Evolutionary conservation across 64 coral and sea anemone species (phyloP), one percentile per base, ranked within the genome.

Genomic region (Montipora cactus): DNA sequence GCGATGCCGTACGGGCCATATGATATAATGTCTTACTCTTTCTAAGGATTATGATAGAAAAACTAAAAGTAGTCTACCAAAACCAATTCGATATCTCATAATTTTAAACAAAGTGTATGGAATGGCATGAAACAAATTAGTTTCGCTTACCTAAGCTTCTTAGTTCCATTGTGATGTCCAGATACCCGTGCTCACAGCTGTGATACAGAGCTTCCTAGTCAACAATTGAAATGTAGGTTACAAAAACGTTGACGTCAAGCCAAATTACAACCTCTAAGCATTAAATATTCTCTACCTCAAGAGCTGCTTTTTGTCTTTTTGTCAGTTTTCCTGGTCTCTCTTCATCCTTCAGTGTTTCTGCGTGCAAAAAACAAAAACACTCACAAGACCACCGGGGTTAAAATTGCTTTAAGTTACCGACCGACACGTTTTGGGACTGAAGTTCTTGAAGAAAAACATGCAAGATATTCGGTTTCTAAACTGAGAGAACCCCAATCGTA

Each of bases 121-220:
- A 0, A 57, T 6, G 53, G 53, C 6, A 57, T 57, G 53, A 10
- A 44, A 75, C 20, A 50, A 81, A 16, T 37, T 52, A 13, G n/a
- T 25, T 5, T 8, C 11, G 53, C 74, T 64, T 67, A 97, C 95
- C 95, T 67, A 97, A 78, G 86, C 92, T 94, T 85, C 92, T 94
- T 62, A 97, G 67, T 47, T 97, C 95, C 95, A 97, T 97, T 0
- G 92, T 72, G 62, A 97, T 90, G 49, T 97, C 95, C 18, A 97
- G 77, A 59, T 70, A 97, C 11, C 95, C 95, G 62, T 97, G 95
- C 77, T 97, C 95, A 66, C 92, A 94, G 44, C 95, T 97, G 74
- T 97, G 95, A 37, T 95, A 97, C 89, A 97, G 81, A 6, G 93
- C 93, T 55, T 97, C 95, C 95, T 97, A 46, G 5, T 79, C 16